Evolutionary conservation across 2,113 vertebrate species (phyloP).

Genomic region (Anguilla rostrata): DNA sequence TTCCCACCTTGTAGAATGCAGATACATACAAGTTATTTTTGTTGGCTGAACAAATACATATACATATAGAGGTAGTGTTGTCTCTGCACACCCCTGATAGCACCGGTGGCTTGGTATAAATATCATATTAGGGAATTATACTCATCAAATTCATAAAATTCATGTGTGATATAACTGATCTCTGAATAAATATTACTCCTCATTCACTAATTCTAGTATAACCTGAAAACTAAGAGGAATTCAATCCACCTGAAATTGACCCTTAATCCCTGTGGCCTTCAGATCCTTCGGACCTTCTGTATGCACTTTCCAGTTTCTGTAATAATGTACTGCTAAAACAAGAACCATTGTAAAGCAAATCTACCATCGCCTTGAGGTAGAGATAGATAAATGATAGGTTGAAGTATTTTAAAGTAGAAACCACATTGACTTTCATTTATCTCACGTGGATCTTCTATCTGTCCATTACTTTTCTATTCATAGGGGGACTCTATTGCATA

Average conservation of each 20-base stretch:
- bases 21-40: no score
- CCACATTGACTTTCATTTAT: no score
- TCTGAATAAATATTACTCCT: background rate
- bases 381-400: no score
- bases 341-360: no score
- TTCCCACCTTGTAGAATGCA: no score
- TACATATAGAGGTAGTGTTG: no score
- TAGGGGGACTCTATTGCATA: background rate
- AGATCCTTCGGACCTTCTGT: background rate
- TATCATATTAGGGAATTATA: background rate
- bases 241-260: background rate
- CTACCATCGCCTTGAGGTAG: no score
- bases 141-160: background rate
- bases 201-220: background rate
- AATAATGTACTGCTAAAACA: no score
- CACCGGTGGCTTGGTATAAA: background rate
- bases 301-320: background rate
- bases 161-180: background rate
- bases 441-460: no score
- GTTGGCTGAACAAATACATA: background rate
- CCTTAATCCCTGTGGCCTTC: background rate
- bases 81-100: no score
- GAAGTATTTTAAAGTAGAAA: no score
- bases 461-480: background rate
- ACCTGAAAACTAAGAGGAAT: background rate